These are phyloP conservation scores for Sporophila hypoxantha DNA, from an alignment of 2,113 vertebrate genomes.

Conservation along the genomic window DNA sequence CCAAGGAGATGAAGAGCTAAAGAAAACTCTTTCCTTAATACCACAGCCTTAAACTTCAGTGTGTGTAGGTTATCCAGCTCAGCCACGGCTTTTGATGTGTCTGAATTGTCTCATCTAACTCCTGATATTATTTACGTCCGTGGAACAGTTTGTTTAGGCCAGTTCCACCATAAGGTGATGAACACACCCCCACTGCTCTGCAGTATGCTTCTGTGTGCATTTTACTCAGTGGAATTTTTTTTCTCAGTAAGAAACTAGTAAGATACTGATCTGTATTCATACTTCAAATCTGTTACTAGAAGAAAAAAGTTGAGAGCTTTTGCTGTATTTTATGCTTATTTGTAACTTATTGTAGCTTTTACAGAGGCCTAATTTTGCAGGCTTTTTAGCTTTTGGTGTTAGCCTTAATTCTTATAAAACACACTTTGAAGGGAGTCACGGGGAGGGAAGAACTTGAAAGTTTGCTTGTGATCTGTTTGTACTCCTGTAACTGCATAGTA, in stretches of 20 bases:
- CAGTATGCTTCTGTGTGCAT: background rate
- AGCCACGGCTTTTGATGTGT: background rate
- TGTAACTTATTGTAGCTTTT: background rate
- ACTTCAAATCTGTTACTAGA: background rate
- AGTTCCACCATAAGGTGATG: background rate
- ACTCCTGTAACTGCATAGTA: background rate
- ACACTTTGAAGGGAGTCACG: background rate
- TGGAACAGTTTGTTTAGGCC: background rate
- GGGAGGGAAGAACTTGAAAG: background rate
- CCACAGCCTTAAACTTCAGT: background rate
- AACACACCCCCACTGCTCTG: background rate
- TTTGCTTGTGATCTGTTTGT: background rate
- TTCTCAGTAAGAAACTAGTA: background rate
- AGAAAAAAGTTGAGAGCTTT: background rate
- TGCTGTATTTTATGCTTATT: background rate
- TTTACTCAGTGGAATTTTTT: background rate
- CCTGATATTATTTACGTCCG: rapidly evolving
- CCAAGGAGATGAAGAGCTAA: background rate
- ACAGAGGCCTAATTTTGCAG: background rate
- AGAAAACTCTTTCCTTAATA: background rate
- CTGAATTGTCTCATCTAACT: background rate
- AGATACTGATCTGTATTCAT: background rate
- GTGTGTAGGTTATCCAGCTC: rapidly evolving
- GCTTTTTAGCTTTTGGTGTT: background rate
- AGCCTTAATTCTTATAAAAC: background rate